These are phyloP conservation scores for Lethenteron camtschaticum DNA, from an alignment of 2,113 vertebrate species.

Conservation along the genomic window DNA sequence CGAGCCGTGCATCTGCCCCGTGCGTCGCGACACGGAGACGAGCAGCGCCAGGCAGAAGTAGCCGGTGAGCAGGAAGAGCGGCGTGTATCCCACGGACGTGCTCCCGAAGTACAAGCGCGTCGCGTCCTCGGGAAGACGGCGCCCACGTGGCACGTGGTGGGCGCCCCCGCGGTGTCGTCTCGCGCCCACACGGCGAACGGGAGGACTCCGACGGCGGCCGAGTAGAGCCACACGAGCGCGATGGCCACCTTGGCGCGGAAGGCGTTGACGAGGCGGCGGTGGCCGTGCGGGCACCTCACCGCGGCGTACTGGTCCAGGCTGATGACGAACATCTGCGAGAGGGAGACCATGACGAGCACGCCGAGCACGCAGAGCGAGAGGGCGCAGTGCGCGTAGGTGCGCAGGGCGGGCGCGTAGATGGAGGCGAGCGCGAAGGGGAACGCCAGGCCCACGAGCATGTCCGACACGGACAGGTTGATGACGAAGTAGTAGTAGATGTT, in stretches of 20 bases:
- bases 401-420: background rate
- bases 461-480: slow-evolving; percentile 3
- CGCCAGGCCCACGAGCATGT: slow-evolving; percentile 4
- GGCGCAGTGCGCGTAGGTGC: background rate
- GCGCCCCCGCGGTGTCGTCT: background rate
- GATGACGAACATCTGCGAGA: slow-evolving; percentile 6
- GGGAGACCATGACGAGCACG: slow-evolving; percentile 1
- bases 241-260: background rate
- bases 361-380: slow-evolving; percentile 1
- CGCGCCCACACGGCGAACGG: background rate
- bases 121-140: background rate
- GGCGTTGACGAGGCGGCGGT: slow-evolving; percentile 4
- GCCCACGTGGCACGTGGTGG: background rate
- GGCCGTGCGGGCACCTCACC: background rate
- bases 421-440: slow-evolving; percentile 1
- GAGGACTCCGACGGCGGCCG: background rate
- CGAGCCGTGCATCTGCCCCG: background rate
- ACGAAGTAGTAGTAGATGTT: slow-evolving; percentile 5
- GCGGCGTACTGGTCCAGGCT: slow-evolving; percentile 4
- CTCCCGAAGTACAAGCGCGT: background rate
- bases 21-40: background rate
- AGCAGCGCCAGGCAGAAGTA: background rate
- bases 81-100: slow-evolving; percentile 3
- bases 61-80: slow-evolving; percentile 1
- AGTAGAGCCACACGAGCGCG: background rate